Evolutionary conservation across 2,797 vertebrate genomes (phyloP).

Genomic region (Bovichtus diacanthus): DNA sequence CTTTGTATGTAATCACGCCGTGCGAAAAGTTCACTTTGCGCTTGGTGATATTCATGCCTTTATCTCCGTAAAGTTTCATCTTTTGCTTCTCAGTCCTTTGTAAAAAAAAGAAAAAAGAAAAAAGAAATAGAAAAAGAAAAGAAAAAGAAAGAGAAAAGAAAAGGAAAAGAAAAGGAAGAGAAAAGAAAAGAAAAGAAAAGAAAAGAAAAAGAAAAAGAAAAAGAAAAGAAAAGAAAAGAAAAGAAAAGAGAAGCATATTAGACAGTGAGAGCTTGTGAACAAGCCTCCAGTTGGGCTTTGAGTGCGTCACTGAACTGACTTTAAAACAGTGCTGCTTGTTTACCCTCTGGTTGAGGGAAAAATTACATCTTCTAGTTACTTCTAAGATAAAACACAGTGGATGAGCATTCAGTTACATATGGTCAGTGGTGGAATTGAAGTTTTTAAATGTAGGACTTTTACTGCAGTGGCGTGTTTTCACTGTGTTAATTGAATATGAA

Average conservation of each 20-base stretch:
- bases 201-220: too few relatives aligned
- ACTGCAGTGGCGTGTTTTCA: too few relatives aligned
- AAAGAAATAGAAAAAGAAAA: too few relatives aligned
- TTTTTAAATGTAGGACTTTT: too few relatives aligned
- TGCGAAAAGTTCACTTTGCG: too few relatives aligned
- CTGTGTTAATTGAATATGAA: too few relatives aligned
- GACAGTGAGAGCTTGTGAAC: conserved; percentile 17
- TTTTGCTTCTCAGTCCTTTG: background rate
- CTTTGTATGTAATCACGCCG: too few relatives aligned
- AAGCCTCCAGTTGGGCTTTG: conserved; percentile 33
- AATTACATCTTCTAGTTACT: conserved; percentile 12
- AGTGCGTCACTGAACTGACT: conserved; percentile 24
- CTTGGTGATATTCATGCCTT: background rate
- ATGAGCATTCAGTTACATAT: background rate
- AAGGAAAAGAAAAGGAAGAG: too few relatives aligned
- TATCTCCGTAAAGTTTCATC: background rate
- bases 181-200: too few relatives aligned
- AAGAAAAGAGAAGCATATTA: conserved; percentile 10
- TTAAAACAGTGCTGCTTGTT: conserved; percentile 43
- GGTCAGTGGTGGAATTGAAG: too few relatives aligned
- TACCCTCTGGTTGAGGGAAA: conserved; percentile 9
- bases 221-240: too few relatives aligned
- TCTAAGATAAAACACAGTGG: background rate
- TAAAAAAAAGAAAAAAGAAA: conserved; percentile 5
- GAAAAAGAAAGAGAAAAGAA: too few relatives aligned